Conservation (phyloP, 2,113 vertebrate genomes). For the Cyanocitta stelleri region DNA sequence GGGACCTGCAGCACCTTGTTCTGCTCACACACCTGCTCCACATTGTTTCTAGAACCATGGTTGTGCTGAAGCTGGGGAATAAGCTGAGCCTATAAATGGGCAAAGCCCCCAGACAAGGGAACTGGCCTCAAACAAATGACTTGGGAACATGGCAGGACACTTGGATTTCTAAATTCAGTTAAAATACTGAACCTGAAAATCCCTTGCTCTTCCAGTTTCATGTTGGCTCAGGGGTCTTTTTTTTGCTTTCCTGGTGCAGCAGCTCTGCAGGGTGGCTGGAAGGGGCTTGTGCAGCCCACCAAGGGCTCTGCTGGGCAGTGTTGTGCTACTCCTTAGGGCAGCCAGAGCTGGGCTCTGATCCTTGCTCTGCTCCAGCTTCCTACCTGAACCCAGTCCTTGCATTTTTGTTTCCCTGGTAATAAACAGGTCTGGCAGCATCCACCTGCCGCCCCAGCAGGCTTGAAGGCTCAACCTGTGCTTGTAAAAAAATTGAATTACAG, state of each 20-base stretch:
- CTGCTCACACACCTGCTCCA: not conserved
- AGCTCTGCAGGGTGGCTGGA: accelerated
- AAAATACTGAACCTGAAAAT: not conserved
- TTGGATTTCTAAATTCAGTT: not conserved
- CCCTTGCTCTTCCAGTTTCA: not conserved
- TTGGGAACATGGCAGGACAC: not conserved
- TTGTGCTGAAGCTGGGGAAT: not conserved
- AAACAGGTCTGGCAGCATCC: not conserved
- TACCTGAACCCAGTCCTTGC: not conserved
- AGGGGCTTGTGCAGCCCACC: not conserved
- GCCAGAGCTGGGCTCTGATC: not conserved
- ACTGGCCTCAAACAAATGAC: not conserved
- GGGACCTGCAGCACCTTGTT: not conserved
- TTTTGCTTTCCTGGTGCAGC: not conserved
- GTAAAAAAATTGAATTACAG: not conserved
- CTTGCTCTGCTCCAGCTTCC: not conserved
- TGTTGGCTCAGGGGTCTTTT: not conserved
- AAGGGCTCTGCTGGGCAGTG: not conserved
- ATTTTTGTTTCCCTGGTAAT: not conserved
- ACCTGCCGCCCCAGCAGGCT: not conserved
- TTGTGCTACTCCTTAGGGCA: not conserved
- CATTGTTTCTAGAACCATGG: not conserved
- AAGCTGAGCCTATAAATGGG: not conserved
- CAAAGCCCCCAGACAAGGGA: not conserved
- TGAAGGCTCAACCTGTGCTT: not conserved